phyloP scores from a whole-genome alignment of 2,888 invertebrate species.

The Pammene aurita region DNA sequence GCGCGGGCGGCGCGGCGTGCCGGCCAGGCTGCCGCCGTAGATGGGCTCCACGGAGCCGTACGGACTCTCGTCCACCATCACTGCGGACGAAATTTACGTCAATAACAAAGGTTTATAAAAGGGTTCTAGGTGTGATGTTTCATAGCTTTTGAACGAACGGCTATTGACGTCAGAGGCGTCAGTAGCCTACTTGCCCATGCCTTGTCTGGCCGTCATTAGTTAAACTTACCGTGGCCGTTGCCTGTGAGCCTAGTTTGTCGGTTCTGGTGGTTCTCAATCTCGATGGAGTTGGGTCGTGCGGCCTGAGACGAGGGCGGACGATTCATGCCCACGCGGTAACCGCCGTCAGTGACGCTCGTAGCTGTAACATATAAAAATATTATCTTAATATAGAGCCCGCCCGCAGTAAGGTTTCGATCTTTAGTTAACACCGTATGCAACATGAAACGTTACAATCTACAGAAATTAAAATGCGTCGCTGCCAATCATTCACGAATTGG shows the following conservation, averaged over 20 bases:
- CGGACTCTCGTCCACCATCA: constrained; percentile 69
- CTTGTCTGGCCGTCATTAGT: no score
- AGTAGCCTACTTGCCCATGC: no score
- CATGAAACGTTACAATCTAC: no score
- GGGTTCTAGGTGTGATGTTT: no score
- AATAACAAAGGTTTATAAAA: neutral
- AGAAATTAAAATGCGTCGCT: no score
- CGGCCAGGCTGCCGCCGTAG: constrained; percentile 82
- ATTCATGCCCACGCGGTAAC: constrained; percentile 65
- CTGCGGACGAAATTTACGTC: constrained; percentile 39
- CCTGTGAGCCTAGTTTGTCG: constrained; percentile 73
- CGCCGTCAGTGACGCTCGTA: constrained; percentile 73
- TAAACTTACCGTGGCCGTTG: constrained; percentile 69
- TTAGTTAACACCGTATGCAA: no score
- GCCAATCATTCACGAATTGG: no score
- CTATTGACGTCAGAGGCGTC: no score
- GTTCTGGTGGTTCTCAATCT: constrained; percentile 86
- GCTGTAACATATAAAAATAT: constrained; percentile 52
- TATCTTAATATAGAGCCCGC: no score
- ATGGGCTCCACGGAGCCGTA: no score
- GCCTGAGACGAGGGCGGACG: constrained; percentile 82
- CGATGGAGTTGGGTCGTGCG: constrained; percentile 93
- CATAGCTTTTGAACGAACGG: no score
- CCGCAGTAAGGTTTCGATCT: no score
- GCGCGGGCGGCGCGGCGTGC: constrained; percentile 86